Evolutionary conservation across 2,113 vertebrate species (phyloP).

Genomic region (Trichechus manatus): DNA sequence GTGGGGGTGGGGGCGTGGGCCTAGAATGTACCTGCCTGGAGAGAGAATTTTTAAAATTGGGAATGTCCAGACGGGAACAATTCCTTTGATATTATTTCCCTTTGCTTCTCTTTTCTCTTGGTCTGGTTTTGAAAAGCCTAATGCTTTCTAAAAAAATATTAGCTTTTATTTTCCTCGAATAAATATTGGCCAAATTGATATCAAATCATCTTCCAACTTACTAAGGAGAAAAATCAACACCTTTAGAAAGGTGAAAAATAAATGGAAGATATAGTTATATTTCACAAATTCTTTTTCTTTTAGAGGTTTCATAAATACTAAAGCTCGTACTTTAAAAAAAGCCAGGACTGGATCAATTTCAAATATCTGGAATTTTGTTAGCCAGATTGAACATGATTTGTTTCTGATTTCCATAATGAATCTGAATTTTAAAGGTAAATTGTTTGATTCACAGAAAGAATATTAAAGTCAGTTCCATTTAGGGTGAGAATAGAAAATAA

Average conservation of each 20-base stretch:
- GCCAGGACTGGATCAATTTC: background rate
- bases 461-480: background rate
- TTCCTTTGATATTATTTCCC: background rate
- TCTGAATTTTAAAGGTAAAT: background rate
- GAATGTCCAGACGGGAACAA: background rate
- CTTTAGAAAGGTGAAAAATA: background rate
- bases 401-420: conserved; percentile 16
- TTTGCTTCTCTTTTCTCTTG: background rate
- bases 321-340: conserved; percentile 48
- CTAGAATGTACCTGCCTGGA: background rate
- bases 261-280: background rate
- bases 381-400: background rate
- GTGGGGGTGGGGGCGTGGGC: too few species aligned
- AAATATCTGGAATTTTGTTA: background rate
- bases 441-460: background rate
- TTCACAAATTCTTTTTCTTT: background rate
- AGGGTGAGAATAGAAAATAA: conserved; percentile 8
- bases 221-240: background rate
- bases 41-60: background rate
- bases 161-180: background rate
- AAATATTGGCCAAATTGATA: background rate
- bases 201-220: background rate
- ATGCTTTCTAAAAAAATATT: background rate
- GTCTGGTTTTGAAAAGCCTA: background rate
- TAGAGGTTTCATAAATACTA: background rate